phyloP scores from a whole-genome alignment of 1,140 invertebrate genomes.

The Calosoma granatense region DNA sequence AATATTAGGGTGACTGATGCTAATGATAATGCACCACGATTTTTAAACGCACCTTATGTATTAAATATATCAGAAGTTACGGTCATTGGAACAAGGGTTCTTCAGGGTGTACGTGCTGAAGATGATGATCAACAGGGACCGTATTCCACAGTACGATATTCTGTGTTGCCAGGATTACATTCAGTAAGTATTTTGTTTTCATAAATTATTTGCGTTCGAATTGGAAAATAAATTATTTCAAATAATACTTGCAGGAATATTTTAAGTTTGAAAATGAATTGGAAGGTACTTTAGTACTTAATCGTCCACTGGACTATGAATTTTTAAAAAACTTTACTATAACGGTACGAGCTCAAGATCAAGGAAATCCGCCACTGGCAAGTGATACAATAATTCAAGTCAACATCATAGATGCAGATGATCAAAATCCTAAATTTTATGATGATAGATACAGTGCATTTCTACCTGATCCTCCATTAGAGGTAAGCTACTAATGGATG shows the following conservation, averaged over 20 bases:
- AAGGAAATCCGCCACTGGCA: conserved; percentile 65
- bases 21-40: conserved; percentile 82
- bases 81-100: conserved; percentile 65
- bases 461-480: conserved; percentile 48
- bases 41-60: conserved; percentile 70
- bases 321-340: conserved; percentile 70
- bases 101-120: conserved; percentile 63
- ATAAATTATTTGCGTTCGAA: not conserved
- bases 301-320: conserved; percentile 77
- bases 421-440: conserved; percentile 79
- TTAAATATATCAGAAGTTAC: conserved; percentile 81
- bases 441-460: conserved; percentile 65
- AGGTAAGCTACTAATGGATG: conserved; percentile 20
- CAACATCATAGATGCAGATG: conserved; percentile 80
- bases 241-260: conserved; percentile 44
- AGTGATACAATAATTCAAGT: conserved; percentile 66
- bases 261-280: conserved; percentile 74
- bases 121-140: conserved; percentile 84
- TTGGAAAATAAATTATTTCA: not conserved
- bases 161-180: conserved; percentile 64
- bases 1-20: conserved; percentile 86
- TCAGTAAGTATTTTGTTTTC: conserved; percentile 42
- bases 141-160: conserved; percentile 80
- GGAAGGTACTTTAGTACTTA: conserved; percentile 74
- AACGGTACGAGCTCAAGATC: conserved; percentile 70